phyloP scores from a whole-genome alignment of 2,888 invertebrate species.

The Lycaena phlaeas region DNA sequence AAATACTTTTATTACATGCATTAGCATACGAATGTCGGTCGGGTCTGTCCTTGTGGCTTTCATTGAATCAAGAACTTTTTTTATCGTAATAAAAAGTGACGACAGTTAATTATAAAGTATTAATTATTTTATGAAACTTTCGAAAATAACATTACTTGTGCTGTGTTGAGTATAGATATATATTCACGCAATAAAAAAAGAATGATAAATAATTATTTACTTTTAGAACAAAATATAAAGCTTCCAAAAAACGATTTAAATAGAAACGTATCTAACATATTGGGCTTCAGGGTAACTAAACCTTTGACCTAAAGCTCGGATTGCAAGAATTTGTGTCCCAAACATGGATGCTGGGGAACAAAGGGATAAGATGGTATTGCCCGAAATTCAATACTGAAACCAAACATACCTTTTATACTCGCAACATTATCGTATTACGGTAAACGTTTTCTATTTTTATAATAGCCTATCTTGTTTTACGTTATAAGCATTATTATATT shows the following conservation, averaged over 20 bases:
- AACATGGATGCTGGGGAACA: constrained; percentile 12
- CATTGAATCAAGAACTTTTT: too few species aligned
- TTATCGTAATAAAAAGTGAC: not conserved
- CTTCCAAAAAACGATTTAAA: too few species aligned
- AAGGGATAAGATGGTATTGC: constrained; percentile 18
- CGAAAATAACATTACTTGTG: too few species aligned
- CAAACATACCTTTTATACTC: constrained; percentile 11
- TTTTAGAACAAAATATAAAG: too few species aligned
- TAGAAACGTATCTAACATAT: not conserved
- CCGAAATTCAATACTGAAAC: constrained; percentile 20
- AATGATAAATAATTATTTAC: too few species aligned
- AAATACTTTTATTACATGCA: too few species aligned
- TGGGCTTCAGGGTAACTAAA: not conserved
- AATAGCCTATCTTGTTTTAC: constrained; percentile 5
- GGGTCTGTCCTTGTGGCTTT: too few species aligned
- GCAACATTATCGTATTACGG: constrained; percentile 7
- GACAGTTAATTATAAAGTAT: not conserved
- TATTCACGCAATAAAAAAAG: too few species aligned
- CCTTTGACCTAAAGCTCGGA: constrained; percentile 9
- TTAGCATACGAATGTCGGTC: too few species aligned
- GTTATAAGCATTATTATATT: not conserved
- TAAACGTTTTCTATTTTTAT: not conserved
- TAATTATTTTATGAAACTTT: not conserved
- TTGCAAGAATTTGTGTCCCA: constrained; percentile 15
- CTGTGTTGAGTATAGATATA: too few species aligned